Evolutionary conservation across 2,113 vertebrate genomes (phyloP), one percentile per base, ranked within the genome.

Genomic region (Corythornis vintsioides): DNA sequence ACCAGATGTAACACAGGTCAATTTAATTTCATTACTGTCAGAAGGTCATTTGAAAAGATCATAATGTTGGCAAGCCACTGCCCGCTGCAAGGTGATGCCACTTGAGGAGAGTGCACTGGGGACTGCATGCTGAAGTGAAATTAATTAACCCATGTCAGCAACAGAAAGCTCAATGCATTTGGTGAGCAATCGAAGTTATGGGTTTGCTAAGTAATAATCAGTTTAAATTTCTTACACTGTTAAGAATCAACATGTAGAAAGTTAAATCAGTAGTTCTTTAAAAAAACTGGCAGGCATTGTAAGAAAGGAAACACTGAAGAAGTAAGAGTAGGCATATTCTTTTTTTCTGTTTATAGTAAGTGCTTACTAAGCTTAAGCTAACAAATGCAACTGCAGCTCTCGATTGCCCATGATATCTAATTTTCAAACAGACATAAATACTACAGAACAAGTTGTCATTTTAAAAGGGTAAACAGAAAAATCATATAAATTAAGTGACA

Each of bases 401-500:
- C 78, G 78, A 66, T 92, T 86, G 79, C 77, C 85, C 56, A 19
- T 79, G 81, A 91, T 95, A 91, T 95, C 92, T 96, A 92, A 95
- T 97, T 97, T 96, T 95, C 86, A 90, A 93, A 96, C 92, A 95
- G 92, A 95, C 92, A 96, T 97, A 97, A 97, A 97, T 96, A 96
- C 84, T 96, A 76, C 35, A 47, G 91, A 94, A 77, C 92, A 94
- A 93, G 93, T 95, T 97, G 96, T 97, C 97, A 97, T 95, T 97
- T 97, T 95, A 95, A 96, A 97, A 97, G 96, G 92, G 95, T 97
- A 97, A 97, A 97, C 93, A 96, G 96, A 95, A 96, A 96, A 96
- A 96, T 94, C 94, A 93, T 95, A 95, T 93, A 97, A 97, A 96
- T 97, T 96, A 96, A 97, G 86, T 95, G 95, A 95, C 96, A 95